Percentiles rank a stretch among this genome's conserved stretches.
Conservation (phyloP, 2,888 invertebrate genomes). For the Helobdella robusta region DNA sequence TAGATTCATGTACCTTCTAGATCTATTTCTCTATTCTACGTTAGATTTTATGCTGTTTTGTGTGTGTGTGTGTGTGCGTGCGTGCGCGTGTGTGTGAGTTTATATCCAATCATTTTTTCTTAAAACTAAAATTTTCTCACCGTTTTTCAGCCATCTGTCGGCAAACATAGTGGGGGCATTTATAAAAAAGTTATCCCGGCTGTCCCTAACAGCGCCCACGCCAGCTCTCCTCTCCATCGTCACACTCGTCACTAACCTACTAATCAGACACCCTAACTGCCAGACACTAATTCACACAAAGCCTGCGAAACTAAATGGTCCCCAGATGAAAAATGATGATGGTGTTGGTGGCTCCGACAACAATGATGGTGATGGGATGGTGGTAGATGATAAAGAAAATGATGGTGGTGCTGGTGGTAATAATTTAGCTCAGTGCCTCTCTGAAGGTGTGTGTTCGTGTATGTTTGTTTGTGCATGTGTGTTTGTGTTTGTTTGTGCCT, state of each 20-base stretch:
- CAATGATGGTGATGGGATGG: neutral
- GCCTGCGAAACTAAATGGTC: conserved; percentile 27
- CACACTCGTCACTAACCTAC: conserved; percentile 70
- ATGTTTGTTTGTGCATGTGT: too few relatives aligned
- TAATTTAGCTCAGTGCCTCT: neutral
- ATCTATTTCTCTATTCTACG: conserved; percentile 75
- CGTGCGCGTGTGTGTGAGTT: neutral
- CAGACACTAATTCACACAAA: conserved; percentile 41
- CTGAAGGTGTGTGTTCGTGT: neutral
- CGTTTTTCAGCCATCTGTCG: conserved; percentile 66
- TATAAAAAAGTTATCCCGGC: conserved; percentile 73
- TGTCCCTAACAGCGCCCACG: conserved; percentile 72
- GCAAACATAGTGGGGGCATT: conserved; percentile 84
- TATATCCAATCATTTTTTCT: neutral
- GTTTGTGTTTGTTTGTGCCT: too few relatives aligned
- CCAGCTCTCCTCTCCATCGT: conserved; percentile 40
- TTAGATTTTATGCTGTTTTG: neutral
- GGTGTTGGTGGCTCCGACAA: neutral
- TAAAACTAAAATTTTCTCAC: neutral
- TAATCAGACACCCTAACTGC: conserved; percentile 65
- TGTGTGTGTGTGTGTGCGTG: neutral
- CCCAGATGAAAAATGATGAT: neutral
- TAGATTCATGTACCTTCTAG: conserved; percentile 74
- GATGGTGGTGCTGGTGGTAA: neutral
- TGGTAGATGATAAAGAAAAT: too few relatives aligned